phyloP scores from a whole-genome alignment of 2,113 vertebrate species.

The Opisthocomus hoazin region DNA sequence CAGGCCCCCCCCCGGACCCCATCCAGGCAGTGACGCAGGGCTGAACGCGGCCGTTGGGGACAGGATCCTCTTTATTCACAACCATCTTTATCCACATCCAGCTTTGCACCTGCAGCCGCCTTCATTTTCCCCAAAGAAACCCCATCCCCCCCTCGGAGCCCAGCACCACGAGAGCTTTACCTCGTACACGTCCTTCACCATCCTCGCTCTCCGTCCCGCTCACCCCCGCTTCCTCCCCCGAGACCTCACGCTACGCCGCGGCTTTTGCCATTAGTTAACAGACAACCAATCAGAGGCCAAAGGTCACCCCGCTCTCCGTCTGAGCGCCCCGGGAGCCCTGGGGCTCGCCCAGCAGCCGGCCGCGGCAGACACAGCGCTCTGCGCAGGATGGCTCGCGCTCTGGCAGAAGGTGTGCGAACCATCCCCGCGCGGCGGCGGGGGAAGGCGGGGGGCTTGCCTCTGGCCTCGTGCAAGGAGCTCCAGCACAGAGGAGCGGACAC shows the following conservation, averaged over 20 bases:
- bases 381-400: too few species aligned
- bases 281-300: background rate
- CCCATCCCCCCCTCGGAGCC: background rate
- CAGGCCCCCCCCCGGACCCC: too few species aligned
- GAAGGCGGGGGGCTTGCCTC: background rate
- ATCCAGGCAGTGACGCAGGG: fast-evolving
- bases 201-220: background rate
- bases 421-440: fast-evolving
- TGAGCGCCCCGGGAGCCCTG: background rate
- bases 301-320: background rate
- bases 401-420: background rate
- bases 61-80: background rate
- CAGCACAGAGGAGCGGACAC: background rate
- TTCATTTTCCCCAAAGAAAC: background rate
- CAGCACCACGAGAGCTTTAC: background rate
- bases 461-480: background rate
- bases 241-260: background rate
- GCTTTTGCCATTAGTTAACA: background rate
- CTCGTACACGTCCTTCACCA: background rate
- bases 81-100: too few species aligned
- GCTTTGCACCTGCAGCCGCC: too few species aligned
- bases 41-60: fast-evolving
- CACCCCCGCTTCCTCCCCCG: background rate
- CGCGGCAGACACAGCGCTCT: too few species aligned
- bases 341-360: fast-evolving